Evolutionary conservation across 1,140 invertebrate species (phyloP).

Genomic region (Cotesia chilonis): DNA sequence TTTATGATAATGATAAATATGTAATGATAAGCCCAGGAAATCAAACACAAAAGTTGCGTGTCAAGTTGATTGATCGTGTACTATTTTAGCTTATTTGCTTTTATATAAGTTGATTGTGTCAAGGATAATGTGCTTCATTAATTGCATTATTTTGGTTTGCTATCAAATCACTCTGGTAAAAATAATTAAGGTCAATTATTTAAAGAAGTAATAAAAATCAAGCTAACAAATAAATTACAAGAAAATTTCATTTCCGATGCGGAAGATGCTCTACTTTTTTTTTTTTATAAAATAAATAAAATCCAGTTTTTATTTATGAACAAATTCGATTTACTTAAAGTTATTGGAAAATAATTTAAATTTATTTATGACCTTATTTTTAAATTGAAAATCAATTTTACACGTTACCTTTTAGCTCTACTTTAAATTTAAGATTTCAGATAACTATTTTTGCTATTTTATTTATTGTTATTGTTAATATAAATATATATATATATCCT

Average conservation of each 20-base stretch:
- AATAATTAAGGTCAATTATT: too few relatives aligned
- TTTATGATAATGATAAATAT: not conserved
- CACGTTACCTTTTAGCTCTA: not conserved
- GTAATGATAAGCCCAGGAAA: conserved; percentile 21
- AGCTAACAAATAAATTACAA: not conserved
- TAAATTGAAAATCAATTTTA: too few relatives aligned
- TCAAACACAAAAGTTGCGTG: conserved; percentile 34
- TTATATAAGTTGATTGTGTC: conserved; percentile 1
- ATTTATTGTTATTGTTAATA: not conserved
- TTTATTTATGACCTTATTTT: too few relatives aligned
- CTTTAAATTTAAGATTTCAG: conserved; percentile 15
- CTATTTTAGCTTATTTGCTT: not conserved
- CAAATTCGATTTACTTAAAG: too few relatives aligned
- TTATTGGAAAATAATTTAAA: too few relatives aligned
- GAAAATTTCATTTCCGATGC: not conserved
- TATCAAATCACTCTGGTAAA: too few relatives aligned
- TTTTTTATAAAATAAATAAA: not conserved
- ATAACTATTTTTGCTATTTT: too few relatives aligned
- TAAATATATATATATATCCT: too few relatives aligned
- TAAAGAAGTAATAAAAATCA: not conserved
- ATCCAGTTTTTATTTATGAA: not conserved
- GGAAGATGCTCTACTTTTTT: not conserved
- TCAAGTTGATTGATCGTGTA: conserved; percentile 27
- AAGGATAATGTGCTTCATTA: not conserved
- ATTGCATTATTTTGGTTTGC: too few relatives aligned